Conservation (phyloP, 2,113 vertebrate genomes). For the Tauraco erythrolophus region DNA sequence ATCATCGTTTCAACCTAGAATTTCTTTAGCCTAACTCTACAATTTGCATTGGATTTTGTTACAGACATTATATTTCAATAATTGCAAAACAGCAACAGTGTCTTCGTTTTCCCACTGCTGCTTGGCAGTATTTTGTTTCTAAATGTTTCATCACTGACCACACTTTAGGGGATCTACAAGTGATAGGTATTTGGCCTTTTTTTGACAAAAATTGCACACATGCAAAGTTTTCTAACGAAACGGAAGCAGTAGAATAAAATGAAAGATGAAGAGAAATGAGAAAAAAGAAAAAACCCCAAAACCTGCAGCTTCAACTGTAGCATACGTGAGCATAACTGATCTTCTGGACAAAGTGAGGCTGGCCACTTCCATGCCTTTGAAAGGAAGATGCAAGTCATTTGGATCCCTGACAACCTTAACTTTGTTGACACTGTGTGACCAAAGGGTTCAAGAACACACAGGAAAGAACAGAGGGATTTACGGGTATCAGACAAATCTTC, state of each 20-base stretch:
- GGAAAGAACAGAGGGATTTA: background rate
- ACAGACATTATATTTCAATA: background rate
- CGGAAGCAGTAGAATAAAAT: background rate
- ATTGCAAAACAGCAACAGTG: background rate
- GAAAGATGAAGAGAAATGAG: background rate
- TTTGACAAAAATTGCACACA: background rate
- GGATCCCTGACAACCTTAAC: background rate
- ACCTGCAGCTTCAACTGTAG: background rate
- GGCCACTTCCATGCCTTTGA: background rate
- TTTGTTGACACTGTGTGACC: background rate
- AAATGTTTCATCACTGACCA: background rate
- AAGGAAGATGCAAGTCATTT: background rate
- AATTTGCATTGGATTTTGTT: background rate
- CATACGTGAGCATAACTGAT: background rate
- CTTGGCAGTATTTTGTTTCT: background rate
- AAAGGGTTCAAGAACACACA: background rate
- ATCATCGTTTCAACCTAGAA: background rate
- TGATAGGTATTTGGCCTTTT: background rate
- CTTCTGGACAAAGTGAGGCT: background rate
- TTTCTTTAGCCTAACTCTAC: background rate
- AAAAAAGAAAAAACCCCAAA: fast-evolving
- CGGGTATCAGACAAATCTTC: background rate
- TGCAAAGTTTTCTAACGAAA: background rate
- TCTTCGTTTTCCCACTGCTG: background rate
- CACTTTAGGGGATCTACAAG: background rate